Base-by-base conservation (phyloP, 1,140 invertebrate species). In the Pogonomyrmex californicus region DNA sequence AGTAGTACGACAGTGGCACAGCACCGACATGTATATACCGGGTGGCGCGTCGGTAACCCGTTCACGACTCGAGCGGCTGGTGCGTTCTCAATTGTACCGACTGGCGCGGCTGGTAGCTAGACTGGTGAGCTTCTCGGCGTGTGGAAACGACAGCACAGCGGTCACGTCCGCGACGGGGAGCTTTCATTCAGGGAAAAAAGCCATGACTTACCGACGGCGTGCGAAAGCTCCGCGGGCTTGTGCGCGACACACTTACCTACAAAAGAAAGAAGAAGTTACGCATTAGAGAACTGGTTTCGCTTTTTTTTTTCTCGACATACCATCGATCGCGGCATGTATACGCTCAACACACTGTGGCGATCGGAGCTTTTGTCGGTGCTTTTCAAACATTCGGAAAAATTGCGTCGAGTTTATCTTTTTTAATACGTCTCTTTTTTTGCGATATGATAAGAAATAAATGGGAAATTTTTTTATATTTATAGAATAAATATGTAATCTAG, bases 201-300 rank as follows among this genome's bases (percentile, higher is more conserved):
- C 87, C 49, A 23, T 78, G 62, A 91, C 87, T 91, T 91, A 91
- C 87, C 90, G 87, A 91, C 85, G 65, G 89, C 66, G 68, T 60
- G 44, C 17, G 49, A 56, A 49, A 63, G 58, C 36, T 68, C 78
- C 30, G 49, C 51, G 56, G 4, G 23, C 23, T 23, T 23, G 23
- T 23, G 77, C 77, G 65, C 38, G 51, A 66, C 10, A 23, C 71
- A 91, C 90, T 90, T 91, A 91, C 90, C 90, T 91, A 85, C 63
- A 88, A 90, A 90, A 89, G 83, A 91, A 83, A 91, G 66, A 44
- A 41, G 17, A 33, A n/a, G 1, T 6, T 38, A 1, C 44, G 1
- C 23, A 14, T 85, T 85, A 88, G 17, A 63, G 49, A 7, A 4
- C 7, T 49, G 33, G 6, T 41, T 68, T 23, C 23, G 23, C 23